Percentiles rank a stretch among this genome's conserved stretches.
Evolutionary conservation across 2,888 invertebrate genomes (phyloP).

Genomic region (Xiphydria camelus): DNA sequence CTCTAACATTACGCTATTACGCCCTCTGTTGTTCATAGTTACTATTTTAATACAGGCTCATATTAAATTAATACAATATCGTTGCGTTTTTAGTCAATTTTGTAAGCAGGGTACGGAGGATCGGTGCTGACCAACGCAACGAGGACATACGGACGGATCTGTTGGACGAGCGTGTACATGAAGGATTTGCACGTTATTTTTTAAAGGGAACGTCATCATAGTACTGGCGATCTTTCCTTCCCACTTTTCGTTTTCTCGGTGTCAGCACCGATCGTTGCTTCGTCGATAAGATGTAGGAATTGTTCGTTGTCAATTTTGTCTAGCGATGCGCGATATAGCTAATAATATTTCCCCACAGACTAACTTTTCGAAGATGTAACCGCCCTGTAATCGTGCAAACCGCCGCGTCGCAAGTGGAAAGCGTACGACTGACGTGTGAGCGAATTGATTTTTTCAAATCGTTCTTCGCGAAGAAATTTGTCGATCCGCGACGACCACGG

Average conservation of each 20-base stretch:
- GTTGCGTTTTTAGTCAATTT: slow-evolving; percentile 42
- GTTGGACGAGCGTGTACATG: too few species aligned
- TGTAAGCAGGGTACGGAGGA: slow-evolving; percentile 31
- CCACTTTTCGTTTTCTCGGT: neutral
- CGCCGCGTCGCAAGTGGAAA: slow-evolving; percentile 26
- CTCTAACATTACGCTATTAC: slow-evolving; percentile 47
- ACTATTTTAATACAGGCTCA: slow-evolving; percentile 56
- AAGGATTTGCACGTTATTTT: neutral
- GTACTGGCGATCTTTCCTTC: neutral
- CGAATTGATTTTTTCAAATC: neutral
- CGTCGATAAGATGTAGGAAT: slow-evolving; percentile 6
- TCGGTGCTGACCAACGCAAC: slow-evolving; percentile 38
- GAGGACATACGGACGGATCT: too few species aligned
- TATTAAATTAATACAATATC: slow-evolving; percentile 10
- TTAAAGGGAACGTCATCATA: neutral
- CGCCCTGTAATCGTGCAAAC: slow-evolving; percentile 30
- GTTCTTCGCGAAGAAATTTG: too few species aligned
- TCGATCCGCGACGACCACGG: too few species aligned
- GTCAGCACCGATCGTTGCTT: slow-evolving; percentile 34
- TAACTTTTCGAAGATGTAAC: slow-evolving; percentile 18
- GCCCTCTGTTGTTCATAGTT: slow-evolving; percentile 57
- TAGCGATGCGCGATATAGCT: neutral
- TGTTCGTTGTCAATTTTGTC: slow-evolving; percentile 2
- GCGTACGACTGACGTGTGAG: neutral
- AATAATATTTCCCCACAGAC: neutral